Evolutionary conservation across 2,113 vertebrate genomes (phyloP), one percentile per base, ranked within the genome.

Genomic region (Marmota flaviventris): DNA sequence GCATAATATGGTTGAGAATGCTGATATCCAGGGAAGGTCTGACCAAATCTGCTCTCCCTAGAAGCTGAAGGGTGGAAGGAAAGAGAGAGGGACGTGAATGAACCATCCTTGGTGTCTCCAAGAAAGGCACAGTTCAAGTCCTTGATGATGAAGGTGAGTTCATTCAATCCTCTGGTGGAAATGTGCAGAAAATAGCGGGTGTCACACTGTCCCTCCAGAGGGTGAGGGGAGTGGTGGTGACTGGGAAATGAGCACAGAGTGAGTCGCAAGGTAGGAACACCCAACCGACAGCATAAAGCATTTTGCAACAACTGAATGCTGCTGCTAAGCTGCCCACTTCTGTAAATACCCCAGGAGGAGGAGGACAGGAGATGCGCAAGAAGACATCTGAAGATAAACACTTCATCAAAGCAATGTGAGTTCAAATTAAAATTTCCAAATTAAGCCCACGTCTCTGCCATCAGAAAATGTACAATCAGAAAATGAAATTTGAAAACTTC

Each of bases 391-490:
- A 81, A 82, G 37, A 77, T 42, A 51, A 75, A 76, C 88, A 53
- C 51, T 42, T 51, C 39, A 94, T 51, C 17, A 20, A 76, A 34
- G 69, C 2, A 7, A 32, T 14, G 27, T 42, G 81, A 42, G 24
- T 82, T 76, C 81, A 83, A 87, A 77, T 53, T 67, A 63, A 89
- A 82, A 70, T 70, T 76, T 93, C 94, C 86, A 86, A 70, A 82
- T 32, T 0, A 8, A 89, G 78, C 72, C 39, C 56, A 48, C 65
- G 27, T 69, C 96, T 69, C 76, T 45, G 73, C 29, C 39, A 37
- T 76, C 91, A 96, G 79, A 58, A 93, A 82, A 89, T 70, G 75
- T 24, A 37, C 75, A 89, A 75, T 51, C 58, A 34, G 58, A 92
- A 84, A 84, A 22, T 3, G 13, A 42, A 63, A 69, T 61, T 48